These are phyloP conservation scores for Globodera ellingtonae DNA, from an alignment of 1,140 invertebrate genomes.

Conservation along the genomic window DNA sequence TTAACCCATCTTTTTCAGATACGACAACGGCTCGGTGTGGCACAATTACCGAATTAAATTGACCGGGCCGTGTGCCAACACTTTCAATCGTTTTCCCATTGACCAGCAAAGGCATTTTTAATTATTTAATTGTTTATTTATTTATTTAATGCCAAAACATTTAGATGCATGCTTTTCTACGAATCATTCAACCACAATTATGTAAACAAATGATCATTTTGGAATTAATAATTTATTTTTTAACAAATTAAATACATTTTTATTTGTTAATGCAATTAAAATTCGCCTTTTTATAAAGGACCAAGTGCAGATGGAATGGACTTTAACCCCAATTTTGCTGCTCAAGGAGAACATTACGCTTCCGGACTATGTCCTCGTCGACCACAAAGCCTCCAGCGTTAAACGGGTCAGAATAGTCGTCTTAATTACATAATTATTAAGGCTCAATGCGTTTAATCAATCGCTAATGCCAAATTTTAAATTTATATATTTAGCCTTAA, in stretches of 20 bases:
- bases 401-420: constrained; percentile 28
- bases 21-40: constrained; percentile 60
- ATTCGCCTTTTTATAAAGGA: constrained; percentile 23
- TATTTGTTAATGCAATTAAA: constrained; percentile 27
- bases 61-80: constrained; percentile 61
- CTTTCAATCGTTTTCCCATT: constrained; percentile 61
- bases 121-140: neutral
- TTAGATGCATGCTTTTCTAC: constrained; percentile 62
- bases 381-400: constrained; percentile 57
- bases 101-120: constrained; percentile 54
- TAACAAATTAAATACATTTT: constrained; percentile 2
- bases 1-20: constrained; percentile 8
- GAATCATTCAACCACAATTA: constrained; percentile 64
- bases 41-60: constrained; percentile 64
- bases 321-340: constrained; percentile 54
- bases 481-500: neutral
- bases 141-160: neutral
- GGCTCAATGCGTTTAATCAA: too few relatives aligned
- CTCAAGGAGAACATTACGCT: constrained; percentile 62
- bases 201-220: neutral
- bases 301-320: constrained; percentile 64
- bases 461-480: too few relatives aligned
- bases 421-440: too few relatives aligned
- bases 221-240: constrained; percentile 13
- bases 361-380: constrained; percentile 62